These are phyloP conservation scores for Trilocha varians DNA, from an alignment of 2,888 invertebrate genomes.

Conservation along the genomic window DNA sequence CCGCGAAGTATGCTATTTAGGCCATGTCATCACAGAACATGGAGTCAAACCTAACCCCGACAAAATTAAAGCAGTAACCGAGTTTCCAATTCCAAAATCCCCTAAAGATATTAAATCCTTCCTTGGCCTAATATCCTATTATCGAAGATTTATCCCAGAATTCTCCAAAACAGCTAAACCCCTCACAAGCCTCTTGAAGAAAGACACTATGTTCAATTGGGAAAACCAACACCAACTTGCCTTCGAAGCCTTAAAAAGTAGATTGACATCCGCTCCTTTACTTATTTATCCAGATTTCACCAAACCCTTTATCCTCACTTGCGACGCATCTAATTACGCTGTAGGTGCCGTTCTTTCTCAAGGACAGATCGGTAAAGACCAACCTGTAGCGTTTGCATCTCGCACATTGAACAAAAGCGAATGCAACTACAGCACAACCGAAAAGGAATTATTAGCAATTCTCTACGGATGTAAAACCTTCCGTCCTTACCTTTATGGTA, in stretches of 20 bases:
- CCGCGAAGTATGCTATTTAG: conserved; percentile 3
- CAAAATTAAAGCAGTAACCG: conserved; percentile 4
- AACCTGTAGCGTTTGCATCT: background rate
- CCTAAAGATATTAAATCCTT: conserved; percentile 4
- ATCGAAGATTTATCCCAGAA: conserved; percentile 4
- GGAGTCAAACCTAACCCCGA: conserved; percentile 6
- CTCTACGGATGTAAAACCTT: too few species aligned
- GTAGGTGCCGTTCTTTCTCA: background rate
- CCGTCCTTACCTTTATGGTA: too few species aligned
- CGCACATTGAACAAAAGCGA: too few species aligned
- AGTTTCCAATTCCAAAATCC: conserved; percentile 4
- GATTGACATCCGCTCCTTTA: background rate
- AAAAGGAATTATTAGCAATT: too few species aligned
- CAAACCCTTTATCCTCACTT: conserved; percentile 1
- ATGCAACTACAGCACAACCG: too few species aligned
- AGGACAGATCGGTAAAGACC: background rate
- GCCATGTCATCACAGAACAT: conserved; percentile 5
- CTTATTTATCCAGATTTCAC: conserved; percentile 3
- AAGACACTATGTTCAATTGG: background rate
- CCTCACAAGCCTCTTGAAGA: background rate
- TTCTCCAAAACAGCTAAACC: background rate
- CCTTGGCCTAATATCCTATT: conserved; percentile 2
- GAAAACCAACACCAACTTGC: background rate
- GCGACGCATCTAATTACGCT: conserved; percentile 1
- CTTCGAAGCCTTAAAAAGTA: background rate